These are phyloP conservation scores for Spisula subtruncata DNA, from an alignment of 2,888 invertebrate genomes.

Conservation along the genomic window DNA sequence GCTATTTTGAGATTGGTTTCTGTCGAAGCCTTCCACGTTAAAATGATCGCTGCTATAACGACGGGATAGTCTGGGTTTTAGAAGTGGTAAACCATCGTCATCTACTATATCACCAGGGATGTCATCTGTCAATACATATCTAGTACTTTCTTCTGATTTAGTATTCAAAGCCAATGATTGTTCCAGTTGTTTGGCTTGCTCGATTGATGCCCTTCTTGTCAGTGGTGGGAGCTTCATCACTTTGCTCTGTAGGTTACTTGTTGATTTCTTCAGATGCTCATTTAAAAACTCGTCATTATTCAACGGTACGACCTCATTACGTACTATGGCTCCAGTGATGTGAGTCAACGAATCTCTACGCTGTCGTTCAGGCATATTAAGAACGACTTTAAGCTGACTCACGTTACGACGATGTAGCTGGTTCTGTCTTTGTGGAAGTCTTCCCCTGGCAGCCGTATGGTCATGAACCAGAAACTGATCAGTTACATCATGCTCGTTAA, in stretches of 20 bases:
- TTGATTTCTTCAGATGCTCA: constrained; percentile 41
- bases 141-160: neutral
- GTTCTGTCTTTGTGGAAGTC: neutral
- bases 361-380: constrained; percentile 51
- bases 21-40: neutral
- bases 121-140: constrained; percentile 17
- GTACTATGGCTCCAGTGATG: constrained; percentile 58
- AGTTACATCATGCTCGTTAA: constrained; percentile 53
- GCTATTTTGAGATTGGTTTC: neutral
- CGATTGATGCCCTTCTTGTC: constrained; percentile 37
- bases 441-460: neutral
- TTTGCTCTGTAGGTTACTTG: constrained; percentile 8
- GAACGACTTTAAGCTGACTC: constrained; percentile 56
- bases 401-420: constrained; percentile 61
- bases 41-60: constrained; percentile 39
- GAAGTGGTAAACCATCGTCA: constrained; percentile 31
- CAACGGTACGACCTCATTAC: constrained; percentile 61
- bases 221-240: constrained; percentile 44
- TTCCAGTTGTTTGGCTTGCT: constrained; percentile 43
- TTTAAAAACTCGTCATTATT: constrained; percentile 56
- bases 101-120: neutral
- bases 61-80: constrained; percentile 4
- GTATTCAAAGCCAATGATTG: neutral
- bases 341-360: constrained; percentile 51
- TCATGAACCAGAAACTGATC: constrained; percentile 32